Evolutionary conservation across 1,140 invertebrate genomes (phyloP).

Genomic region (Scaptomyza pallida): DNA sequence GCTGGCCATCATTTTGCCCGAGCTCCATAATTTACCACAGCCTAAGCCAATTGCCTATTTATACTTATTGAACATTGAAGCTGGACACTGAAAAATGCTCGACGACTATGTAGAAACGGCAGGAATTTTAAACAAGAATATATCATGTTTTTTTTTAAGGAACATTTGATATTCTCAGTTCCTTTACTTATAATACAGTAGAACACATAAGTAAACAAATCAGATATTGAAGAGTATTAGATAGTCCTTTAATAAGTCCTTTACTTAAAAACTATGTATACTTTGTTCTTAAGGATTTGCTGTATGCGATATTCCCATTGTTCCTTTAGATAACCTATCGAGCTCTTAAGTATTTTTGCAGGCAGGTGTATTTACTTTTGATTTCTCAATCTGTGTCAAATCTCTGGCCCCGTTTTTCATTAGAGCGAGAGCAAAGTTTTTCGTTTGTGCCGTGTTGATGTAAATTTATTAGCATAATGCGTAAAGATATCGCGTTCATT

Average conservation of each 20-base stretch:
- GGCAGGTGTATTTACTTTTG: constrained; percentile 36
- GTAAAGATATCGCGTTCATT: constrained; percentile 78
- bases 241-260: not conserved
- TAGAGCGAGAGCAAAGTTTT: constrained; percentile 1
- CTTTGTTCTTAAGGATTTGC: not conserved
- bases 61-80: constrained; percentile 4
- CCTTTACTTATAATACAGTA: too few species aligned
- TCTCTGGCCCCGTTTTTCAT: constrained; percentile 22
- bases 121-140: not conserved
- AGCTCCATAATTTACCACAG: constrained; percentile 1
- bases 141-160: too few species aligned
- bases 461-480: constrained; percentile 80
- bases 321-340: constrained; percentile 14
- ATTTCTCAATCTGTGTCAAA: constrained; percentile 41
- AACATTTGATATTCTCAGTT: too few species aligned
- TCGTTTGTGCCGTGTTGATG: constrained; percentile 14
- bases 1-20: constrained; percentile 25
- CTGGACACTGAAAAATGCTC: constrained; percentile 7
- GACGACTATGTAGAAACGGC: not conserved
- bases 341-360: constrained; percentile 5
- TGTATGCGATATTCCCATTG: not conserved
- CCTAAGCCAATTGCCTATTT: constrained; percentile 1
- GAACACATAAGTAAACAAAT: too few species aligned
- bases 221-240: not conserved
- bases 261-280: not conserved